Base-by-base conservation (phyloP, 2,888 invertebrate species). In the Galerucella pusilla region DNA sequence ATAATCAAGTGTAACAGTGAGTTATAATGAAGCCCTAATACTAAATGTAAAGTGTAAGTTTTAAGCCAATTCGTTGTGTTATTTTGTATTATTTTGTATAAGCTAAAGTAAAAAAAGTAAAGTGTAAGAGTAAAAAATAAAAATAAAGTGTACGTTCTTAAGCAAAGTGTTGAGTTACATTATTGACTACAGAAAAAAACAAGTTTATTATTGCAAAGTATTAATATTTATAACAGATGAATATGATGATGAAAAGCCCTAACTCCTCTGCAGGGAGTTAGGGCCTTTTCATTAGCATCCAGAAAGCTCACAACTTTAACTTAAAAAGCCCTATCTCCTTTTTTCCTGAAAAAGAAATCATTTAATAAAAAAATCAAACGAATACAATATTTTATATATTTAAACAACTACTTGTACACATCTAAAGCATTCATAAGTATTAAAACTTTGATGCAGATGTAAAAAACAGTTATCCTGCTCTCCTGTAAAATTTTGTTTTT, bases 401-500 rank as follows among this genome's bases (percentile, higher is more conserved):
- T 12, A 57, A 60, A 25, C 25, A 25, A 60, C 12, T 20, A 60
- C 60, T 60, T 60, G 9, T 60, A 60, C 7, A 25, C 60, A 60
- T 60, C 28, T 20, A 60, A 60, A 28, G 9, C 10, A 10, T 60
- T 60, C 14, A 5, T 12, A 60, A 60, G 28, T 60, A 60, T 12
- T 14, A 20, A 28, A 60, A 60, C 10, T 20, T 60, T 25, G 60
- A 60, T 60, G 60, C 60, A 60, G 60, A 20, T 60, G 20, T 20
- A 25, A 14, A 60, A 60, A 60, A 12, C 16, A 11, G 60, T 60
- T 25, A 12, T 60, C 25, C 60, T 60, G 5, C 4, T 28, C 16
- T 60, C 60, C 28, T 60, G 60, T 25, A 60, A 60, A 60, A 25
- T 60, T 60, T 60, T 60, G 60, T 25, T 6, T 7, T 25, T 60